These are phyloP conservation scores for Drosophila willistoni DNA, from an alignment of 1,140 invertebrate species.

Conservation along the genomic window DNA sequence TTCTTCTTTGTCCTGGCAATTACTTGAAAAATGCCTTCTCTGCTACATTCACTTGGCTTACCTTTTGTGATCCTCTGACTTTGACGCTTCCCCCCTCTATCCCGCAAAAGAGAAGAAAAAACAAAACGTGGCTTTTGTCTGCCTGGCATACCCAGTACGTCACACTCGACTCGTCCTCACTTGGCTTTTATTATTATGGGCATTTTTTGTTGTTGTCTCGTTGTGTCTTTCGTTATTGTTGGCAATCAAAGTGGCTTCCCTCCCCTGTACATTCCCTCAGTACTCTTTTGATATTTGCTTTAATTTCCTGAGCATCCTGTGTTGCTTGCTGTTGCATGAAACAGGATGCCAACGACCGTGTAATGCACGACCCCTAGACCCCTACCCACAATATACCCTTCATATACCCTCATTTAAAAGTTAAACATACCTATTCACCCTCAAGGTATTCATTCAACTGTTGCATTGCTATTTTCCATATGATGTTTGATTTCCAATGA, in stretches of 20 bases:
- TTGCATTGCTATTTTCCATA: slow-evolving; percentile 44
- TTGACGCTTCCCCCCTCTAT: slow-evolving; percentile 45
- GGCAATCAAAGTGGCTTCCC: slow-evolving; percentile 56
- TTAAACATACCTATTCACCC: slow-evolving; percentile 24
- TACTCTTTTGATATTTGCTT: slow-evolving; percentile 32
- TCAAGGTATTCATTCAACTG: slow-evolving; percentile 51
- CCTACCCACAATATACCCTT: slow-evolving; percentile 3
- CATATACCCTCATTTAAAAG: slow-evolving; percentile 19
- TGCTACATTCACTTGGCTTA: slow-evolving; percentile 39
- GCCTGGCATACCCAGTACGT: slow-evolving; percentile 59
- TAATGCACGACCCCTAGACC: slow-evolving; percentile 52
- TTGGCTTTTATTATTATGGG: slow-evolving; percentile 40
- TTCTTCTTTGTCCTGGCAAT: slow-evolving; percentile 45
- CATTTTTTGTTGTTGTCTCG: background rate
- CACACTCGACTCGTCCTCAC: slow-evolving; percentile 54
- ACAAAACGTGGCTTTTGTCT: slow-evolving; percentile 41
- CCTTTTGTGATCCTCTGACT: slow-evolving; percentile 54
- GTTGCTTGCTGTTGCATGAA: slow-evolving; percentile 80
- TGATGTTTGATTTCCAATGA: slow-evolving; percentile 59
- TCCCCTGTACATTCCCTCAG: background rate
- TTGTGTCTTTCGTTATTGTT: slow-evolving; percentile 11
- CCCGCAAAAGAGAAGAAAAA: background rate
- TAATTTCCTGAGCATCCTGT: slow-evolving; percentile 72
- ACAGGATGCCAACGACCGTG: slow-evolving; percentile 78
- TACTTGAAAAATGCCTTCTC: slow-evolving; percentile 56